Percentiles rank a stretch among this genome's conserved stretches.
Evolutionary conservation across 2,888 invertebrate genomes (phyloP).

Genomic region (Platypus cylindrus): DNA sequence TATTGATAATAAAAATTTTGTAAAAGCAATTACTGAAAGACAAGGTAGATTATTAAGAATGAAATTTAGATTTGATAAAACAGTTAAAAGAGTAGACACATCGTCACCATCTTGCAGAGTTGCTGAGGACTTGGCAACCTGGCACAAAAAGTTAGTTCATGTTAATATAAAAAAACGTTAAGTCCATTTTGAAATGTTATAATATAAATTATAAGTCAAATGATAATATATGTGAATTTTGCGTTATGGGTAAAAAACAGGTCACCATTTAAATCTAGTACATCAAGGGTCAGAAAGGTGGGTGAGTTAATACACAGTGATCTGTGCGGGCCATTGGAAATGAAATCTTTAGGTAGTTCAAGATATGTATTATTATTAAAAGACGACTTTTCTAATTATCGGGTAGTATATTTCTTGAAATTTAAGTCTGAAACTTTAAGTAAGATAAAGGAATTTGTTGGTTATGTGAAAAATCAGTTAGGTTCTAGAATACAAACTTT

Average conservation of each 20-base stretch:
- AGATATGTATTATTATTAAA: conserved; percentile 6
- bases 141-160: conserved; percentile 5
- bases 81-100: background rate
- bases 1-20: conserved; percentile 3
- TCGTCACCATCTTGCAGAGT: background rate
- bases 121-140: too few species aligned
- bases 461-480: too few species aligned
- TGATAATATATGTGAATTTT: too few species aligned
- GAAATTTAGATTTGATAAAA: conserved; percentile 3
- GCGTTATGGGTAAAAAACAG: too few species aligned
- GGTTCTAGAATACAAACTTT: too few species aligned
- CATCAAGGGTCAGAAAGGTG: background rate
- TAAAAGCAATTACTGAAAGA: conserved; percentile 4
- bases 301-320: conserved; percentile 3
- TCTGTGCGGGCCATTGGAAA: conserved; percentile 6
- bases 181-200: too few species aligned
- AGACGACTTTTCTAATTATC: conserved; percentile 6
- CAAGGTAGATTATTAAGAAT: conserved; percentile 5
- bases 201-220: too few species aligned
- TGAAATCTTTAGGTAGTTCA: conserved; percentile 4
- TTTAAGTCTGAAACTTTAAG: too few species aligned
- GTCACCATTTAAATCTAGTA: conserved; percentile 3
- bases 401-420: conserved; percentile 5
- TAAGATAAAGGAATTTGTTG: too few species aligned
- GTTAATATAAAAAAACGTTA: conserved; percentile 4